These are phyloP conservation scores for Autographa pulchrina DNA, from an alignment of 2,888 invertebrate genomes.

Conservation along the genomic window DNA sequence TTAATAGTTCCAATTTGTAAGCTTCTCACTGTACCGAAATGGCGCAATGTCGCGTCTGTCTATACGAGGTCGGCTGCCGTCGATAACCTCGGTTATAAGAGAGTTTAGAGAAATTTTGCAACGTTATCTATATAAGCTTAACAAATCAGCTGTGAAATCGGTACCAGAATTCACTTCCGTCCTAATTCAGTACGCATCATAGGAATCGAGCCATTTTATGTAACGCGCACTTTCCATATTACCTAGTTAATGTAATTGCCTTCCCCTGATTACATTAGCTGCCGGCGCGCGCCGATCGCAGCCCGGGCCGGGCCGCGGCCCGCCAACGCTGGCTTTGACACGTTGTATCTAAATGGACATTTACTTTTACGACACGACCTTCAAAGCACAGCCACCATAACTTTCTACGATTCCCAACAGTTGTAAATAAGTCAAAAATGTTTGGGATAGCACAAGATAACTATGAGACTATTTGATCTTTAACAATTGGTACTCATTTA, in stretches of 20 bases:
- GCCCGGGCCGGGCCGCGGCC: slow-evolving; percentile 45
- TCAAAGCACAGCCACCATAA: slow-evolving; percentile 1
- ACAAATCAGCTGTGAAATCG: slow-evolving; percentile 88
- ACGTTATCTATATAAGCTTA: slow-evolving; percentile 87
- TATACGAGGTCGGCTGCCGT: slow-evolving; percentile 75
- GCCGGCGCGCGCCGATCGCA: slow-evolving; percentile 66
- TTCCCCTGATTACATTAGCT: slow-evolving; percentile 86
- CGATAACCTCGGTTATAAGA: slow-evolving; percentile 76
- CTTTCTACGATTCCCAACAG: slow-evolving; percentile 9
- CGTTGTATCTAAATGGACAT: slow-evolving; percentile 13
- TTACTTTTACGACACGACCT: slow-evolving; percentile 7
- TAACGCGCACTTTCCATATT: slow-evolving; percentile 86
- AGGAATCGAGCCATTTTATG: slow-evolving; percentile 90
- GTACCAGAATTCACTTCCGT: slow-evolving; percentile 89
- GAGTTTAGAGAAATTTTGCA: slow-evolving; percentile 85
- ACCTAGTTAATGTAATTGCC: slow-evolving; percentile 85
- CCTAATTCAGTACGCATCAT: slow-evolving; percentile 89
- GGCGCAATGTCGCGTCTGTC: slow-evolving; percentile 76
- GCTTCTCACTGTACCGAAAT: slow-evolving; percentile 85
- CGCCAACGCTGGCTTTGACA: slow-evolving; percentile 29
- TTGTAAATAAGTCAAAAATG: slow-evolving; percentile 17
- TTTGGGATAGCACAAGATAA: slow-evolving; percentile 16
- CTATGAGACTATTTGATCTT: slow-evolving; percentile 22
- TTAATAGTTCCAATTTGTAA: slow-evolving; percentile 88
- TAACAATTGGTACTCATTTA: slow-evolving; percentile 8